phyloP scores from a whole-genome alignment of 2,797 vertebrate genomes.

The Synaphobranchus kaupii region DNA sequence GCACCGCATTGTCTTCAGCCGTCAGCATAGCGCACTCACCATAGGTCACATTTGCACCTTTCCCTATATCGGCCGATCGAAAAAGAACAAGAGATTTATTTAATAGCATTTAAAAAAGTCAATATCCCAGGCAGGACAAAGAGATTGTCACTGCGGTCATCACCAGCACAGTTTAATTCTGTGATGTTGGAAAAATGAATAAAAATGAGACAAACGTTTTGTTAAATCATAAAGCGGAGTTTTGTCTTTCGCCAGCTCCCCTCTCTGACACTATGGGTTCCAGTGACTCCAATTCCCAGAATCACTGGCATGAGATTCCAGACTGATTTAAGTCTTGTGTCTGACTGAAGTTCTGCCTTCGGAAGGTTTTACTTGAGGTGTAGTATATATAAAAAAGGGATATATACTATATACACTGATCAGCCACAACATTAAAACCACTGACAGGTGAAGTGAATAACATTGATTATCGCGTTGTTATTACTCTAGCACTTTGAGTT shows the following conservation, averaged over 20 bases:
- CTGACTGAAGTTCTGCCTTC: background rate
- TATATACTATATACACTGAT: too few species aligned
- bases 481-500: too few species aligned
- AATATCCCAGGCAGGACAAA: constrained; percentile 25
- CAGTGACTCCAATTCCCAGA: constrained; percentile 17
- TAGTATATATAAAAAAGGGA: too few species aligned
- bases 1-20: constrained; percentile 47
- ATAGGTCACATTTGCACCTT: constrained; percentile 61
- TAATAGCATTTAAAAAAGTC: constrained; percentile 24
- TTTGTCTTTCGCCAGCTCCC: constrained; percentile 9
- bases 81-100: constrained; percentile 21
- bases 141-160: constrained; percentile 27
- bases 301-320: constrained; percentile 4
- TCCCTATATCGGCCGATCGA: constrained; percentile 33
- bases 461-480: too few species aligned
- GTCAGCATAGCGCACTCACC: constrained; percentile 46
- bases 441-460: too few species aligned
- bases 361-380: background rate
- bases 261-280: constrained; percentile 5
- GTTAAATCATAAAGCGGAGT: background rate
- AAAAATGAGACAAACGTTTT: constrained; percentile 40
- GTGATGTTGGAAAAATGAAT: constrained; percentile 24
- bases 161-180: constrained; percentile 14
- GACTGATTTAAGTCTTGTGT: background rate
- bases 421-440: too few species aligned